phyloP scores from a whole-genome alignment of 2,888 invertebrate genomes.

The Protodeltote pygarga region DNA sequence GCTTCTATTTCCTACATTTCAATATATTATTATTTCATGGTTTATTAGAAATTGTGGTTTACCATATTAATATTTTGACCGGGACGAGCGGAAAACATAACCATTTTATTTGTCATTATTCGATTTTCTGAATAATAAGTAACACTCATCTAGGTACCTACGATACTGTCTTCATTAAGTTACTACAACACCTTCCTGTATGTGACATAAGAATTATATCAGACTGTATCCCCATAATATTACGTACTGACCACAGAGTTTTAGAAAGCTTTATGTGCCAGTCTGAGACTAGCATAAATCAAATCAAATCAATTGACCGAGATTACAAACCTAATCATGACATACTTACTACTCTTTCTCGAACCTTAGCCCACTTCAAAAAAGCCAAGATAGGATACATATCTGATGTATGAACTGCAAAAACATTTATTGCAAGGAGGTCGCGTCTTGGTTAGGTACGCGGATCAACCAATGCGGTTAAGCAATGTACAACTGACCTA shows the following conservation, averaged over 20 bases:
- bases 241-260: too few relatives aligned
- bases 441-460: slow-evolving; percentile 34
- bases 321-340: neutral
- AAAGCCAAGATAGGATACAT: slow-evolving; percentile 15
- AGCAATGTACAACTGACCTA: slow-evolving; percentile 41
- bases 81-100: slow-evolving; percentile 21
- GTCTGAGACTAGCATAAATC: too few relatives aligned
- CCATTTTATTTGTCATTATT: slow-evolving; percentile 10
- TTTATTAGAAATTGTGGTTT: slow-evolving; percentile 20
- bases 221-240: too few relatives aligned
- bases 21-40: slow-evolving; percentile 18
- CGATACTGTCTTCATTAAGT: neutral
- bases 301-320: too few relatives aligned
- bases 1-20: slow-evolving; percentile 25
- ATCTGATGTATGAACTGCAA: slow-evolving; percentile 11
- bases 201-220: too few relatives aligned
- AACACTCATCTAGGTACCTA: neutral
- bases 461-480: slow-evolving; percentile 34
- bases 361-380: slow-evolving; percentile 20
- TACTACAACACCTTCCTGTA: neutral
- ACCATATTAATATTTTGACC: slow-evolving; percentile 9
- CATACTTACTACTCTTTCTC: neutral
- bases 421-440: slow-evolving; percentile 36
- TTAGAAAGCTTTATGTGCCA: too few relatives aligned
- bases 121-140: slow-evolving; percentile 7